phyloP scores from a whole-genome alignment of 2,888 invertebrate genomes.

The Cheilosia urbana region DNA sequence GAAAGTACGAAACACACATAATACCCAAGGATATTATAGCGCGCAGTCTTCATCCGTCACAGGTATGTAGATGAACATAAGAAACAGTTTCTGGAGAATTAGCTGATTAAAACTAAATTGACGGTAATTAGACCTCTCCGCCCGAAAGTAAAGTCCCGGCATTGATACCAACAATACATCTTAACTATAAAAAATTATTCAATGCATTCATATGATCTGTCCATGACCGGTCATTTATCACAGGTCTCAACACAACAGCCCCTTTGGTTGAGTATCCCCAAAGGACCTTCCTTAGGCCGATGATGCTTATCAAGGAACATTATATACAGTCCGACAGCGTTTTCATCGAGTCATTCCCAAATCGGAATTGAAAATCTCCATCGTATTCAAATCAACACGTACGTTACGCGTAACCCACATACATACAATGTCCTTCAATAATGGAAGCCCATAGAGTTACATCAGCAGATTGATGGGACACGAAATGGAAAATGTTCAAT shows the following conservation, averaged over 20 bases:
- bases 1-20: neutral
- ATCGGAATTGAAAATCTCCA: constrained; percentile 62
- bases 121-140: constrained; percentile 3
- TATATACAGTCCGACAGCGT: constrained; percentile 1
- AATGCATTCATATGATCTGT: constrained; percentile 22
- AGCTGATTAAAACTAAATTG: neutral
- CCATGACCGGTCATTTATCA: constrained; percentile 62
- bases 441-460: constrained; percentile 2
- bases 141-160: neutral
- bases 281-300: constrained; percentile 43
- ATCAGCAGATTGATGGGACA: constrained; percentile 27
- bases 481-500: constrained; percentile 28
- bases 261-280: constrained; percentile 28
- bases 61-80: neutral
- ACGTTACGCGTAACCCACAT: constrained; percentile 23
- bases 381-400: constrained; percentile 67
- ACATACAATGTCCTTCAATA: constrained; percentile 25
- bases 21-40: neutral
- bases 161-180: neutral
- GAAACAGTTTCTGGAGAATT: neutral
- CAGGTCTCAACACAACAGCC: constrained; percentile 12
- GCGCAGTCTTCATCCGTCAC: neutral
- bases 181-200: constrained; percentile 20
- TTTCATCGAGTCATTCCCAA: constrained; percentile 46
- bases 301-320: constrained; percentile 18